These are phyloP conservation scores for Malurus cyaneus DNA, from an alignment of 2,113 vertebrate species.

Conservation along the genomic window DNA sequence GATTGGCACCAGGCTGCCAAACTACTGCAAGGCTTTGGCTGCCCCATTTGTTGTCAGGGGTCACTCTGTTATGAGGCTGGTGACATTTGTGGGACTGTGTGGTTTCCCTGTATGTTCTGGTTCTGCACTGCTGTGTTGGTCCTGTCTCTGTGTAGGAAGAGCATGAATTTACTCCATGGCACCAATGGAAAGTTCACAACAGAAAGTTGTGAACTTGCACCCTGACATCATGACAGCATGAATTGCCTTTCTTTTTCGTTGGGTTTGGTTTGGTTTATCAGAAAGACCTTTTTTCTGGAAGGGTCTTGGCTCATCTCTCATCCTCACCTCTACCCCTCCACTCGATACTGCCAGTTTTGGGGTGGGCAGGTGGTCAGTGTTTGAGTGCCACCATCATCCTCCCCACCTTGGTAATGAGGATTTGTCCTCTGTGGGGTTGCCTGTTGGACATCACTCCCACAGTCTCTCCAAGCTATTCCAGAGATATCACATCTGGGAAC, in stretches of 20 bases:
- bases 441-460: not conserved
- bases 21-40: not conserved
- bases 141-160: not conserved
- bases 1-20: not conserved
- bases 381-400: not conserved
- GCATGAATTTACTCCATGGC: not conserved
- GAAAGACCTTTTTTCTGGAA: not conserved
- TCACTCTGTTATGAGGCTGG: not conserved
- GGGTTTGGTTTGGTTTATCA: not conserved
- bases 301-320: not conserved
- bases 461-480: not conserved
- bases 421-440: not conserved
- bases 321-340: rapidly evolving
- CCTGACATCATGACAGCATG: not conserved
- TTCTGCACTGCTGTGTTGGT: rapidly evolving
- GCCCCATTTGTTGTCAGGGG: not conserved
- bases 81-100: not conserved
- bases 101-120: not conserved
- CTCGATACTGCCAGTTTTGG: not conserved
- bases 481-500: conserved; percentile 21
- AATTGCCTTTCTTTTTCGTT: not conserved
- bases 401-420: not conserved
- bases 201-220: not conserved
- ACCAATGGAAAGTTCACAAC: not conserved
- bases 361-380: not conserved